Percentiles rank a stretch among this genome's conserved stretches.
Conservation (phyloP, 2,113 vertebrate species). For the Stercorarius parasiticus region DNA sequence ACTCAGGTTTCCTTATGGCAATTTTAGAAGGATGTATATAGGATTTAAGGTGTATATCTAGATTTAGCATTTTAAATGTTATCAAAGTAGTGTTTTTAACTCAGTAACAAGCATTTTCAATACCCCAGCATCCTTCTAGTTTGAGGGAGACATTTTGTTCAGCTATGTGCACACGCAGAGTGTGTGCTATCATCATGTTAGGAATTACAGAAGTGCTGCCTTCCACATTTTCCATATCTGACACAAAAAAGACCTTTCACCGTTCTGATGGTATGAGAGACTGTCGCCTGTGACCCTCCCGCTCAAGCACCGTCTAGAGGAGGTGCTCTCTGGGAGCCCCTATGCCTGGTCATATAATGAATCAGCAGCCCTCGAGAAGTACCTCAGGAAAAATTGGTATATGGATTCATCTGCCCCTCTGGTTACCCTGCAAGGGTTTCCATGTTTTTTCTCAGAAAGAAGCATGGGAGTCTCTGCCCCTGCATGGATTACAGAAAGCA, state of each 20-base stretch:
- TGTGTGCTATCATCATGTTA: neutral
- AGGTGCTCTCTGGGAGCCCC: neutral
- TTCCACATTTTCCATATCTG: neutral
- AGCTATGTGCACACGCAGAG: neutral
- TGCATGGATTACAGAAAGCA: neutral
- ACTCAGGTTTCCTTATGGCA: neutral
- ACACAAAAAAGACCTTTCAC: neutral
- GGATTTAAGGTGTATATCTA: neutral
- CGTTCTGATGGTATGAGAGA: neutral
- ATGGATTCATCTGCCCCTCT: neutral
- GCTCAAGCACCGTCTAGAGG: neutral
- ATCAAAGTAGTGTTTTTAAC: neutral
- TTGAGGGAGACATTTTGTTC: neutral
- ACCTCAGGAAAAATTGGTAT: neutral
- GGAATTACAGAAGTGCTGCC: neutral
- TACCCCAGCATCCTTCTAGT: neutral
- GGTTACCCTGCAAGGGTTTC: fast-evolving
- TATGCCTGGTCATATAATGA: neutral
- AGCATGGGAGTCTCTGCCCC: neutral
- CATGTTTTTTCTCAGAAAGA: neutral
- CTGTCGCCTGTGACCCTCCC: neutral
- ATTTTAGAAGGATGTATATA: neutral
- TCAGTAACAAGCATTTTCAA: neutral
- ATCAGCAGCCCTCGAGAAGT: neutral
- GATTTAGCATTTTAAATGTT: neutral